Percentiles rank a stretch among this genome's conserved stretches.
phyloP scores from a whole-genome alignment of 2,113 vertebrate species.

The Bettongia penicillata region DNA sequence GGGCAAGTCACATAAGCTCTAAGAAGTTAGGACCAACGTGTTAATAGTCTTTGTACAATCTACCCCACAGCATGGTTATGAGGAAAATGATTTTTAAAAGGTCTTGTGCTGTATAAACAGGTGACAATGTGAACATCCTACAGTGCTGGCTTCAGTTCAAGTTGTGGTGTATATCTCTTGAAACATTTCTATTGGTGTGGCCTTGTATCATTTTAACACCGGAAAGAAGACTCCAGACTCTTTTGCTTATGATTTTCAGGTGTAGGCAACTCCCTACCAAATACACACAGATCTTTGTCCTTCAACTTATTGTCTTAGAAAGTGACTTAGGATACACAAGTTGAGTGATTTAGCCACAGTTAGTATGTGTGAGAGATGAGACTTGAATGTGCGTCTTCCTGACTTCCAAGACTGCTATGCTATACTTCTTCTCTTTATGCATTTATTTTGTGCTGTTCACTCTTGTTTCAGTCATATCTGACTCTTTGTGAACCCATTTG shows the following conservation, averaged over 20 bases:
- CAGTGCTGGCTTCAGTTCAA: neutral
- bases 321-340: neutral
- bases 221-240: neutral
- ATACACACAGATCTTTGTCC: neutral
- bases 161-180: neutral
- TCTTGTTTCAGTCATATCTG: neutral
- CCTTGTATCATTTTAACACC: neutral
- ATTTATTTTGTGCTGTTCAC: neutral
- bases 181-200: neutral
- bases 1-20: neutral
- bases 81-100: neutral
- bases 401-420: neutral
- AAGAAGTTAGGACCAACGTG: neutral
- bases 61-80: neutral
- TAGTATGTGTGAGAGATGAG: neutral
- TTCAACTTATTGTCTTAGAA: neutral
- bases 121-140: neutral
- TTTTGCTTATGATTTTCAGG: neutral
- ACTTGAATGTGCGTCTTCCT: neutral
- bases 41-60: neutral
- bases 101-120: neutral
- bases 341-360: neutral
- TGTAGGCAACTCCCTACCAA: neutral
- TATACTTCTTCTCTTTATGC: neutral
- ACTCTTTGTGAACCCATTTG: neutral